These are phyloP conservation scores for Scaptomyza parva DNA, from an alignment of 2,888 invertebrate species.

Conservation along the genomic window DNA sequence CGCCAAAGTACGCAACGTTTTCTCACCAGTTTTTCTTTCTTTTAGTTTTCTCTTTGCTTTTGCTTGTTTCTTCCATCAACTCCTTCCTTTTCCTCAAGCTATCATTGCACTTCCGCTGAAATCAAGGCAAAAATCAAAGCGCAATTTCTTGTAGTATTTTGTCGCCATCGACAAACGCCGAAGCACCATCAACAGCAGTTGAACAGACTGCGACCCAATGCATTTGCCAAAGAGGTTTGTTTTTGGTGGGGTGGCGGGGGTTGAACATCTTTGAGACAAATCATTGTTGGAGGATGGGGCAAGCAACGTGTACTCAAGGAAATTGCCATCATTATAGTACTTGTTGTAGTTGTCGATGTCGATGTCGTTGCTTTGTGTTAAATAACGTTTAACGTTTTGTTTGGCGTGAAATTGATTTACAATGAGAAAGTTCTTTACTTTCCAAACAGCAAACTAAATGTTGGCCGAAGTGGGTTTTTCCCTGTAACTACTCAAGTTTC, in stretches of 20 bases:
- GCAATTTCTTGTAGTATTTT: conserved; percentile 76
- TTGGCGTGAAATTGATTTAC: conserved; percentile 76
- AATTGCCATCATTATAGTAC: conserved; percentile 81
- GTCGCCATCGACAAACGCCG: conserved; percentile 55
- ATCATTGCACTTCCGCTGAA: conserved; percentile 79
- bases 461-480: not conserved
- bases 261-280: conserved; percentile 37
- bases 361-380: conserved; percentile 72
- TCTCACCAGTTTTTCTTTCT: not conserved
- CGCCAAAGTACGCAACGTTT: conserved; percentile 46
- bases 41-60: not conserved
- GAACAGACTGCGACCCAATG: conserved; percentile 39
- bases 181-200: conserved; percentile 31
- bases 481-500: no score
- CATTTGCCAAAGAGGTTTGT: conserved; percentile 14
- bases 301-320: conserved; percentile 75
- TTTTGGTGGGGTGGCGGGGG: not conserved
- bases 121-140: conserved; percentile 72
- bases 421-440: conserved; percentile 33
- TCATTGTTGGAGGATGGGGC: conserved; percentile 35
- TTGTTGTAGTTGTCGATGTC: conserved; percentile 50
- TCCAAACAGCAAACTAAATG: not conserved
- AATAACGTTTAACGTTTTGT: conserved; percentile 77
- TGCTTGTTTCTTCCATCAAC: conserved; percentile 17
- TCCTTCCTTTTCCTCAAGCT: conserved; percentile 40